Evolutionary conservation across 1,140 invertebrate species (phyloP), one percentile per base, ranked within the genome.

Genomic region (Probaryconus sp.): DNA sequence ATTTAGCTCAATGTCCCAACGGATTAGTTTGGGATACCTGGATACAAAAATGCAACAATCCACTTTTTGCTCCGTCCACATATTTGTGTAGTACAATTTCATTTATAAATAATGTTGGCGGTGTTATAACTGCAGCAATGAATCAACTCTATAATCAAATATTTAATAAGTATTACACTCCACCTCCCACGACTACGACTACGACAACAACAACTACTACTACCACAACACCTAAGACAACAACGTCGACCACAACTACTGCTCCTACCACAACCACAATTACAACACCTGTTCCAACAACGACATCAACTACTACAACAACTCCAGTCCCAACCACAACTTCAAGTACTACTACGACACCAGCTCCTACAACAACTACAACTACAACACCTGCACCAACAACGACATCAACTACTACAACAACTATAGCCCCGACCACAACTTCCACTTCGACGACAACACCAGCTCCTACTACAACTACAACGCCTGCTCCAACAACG

Each of bases 381-480:
- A 14, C 69, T 7, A 47, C 47, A 1, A 45, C 58, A 1, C 60
- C 73, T 1, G 43, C 47, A 7, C 11, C 45, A 14, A 35, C 21
- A 4, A 24, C 30, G 10, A 31, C 30, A 4, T n/a, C 30, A n/a
- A 5, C 30, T n/a, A n/a, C 30, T 5, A 2, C 30, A 31, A 40
- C 58, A 11, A 40, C 30, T 18, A 31, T 37, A 26, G 31, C 74
- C 0, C 61, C 72, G 3, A 51, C 55, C 5, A 20, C 69, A 13
- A 51, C 42, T 3, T 35, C 67, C 18, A 40, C 72, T 2, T 74
- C 63, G 4, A 55, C 58, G 4, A 61, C 72, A 5, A 50, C 69
- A 0, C 65, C 56, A 3, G 48, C 67, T 7, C 51, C 69, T 13
- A 14, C 63, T 4, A 60, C 69, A 28, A 77, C 69, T 11, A 69